Evolutionary conservation across 1,140 invertebrate genomes (phyloP), one percentile per base, ranked within the genome.

Genomic region (Dendrolimus punctatus): DNA sequence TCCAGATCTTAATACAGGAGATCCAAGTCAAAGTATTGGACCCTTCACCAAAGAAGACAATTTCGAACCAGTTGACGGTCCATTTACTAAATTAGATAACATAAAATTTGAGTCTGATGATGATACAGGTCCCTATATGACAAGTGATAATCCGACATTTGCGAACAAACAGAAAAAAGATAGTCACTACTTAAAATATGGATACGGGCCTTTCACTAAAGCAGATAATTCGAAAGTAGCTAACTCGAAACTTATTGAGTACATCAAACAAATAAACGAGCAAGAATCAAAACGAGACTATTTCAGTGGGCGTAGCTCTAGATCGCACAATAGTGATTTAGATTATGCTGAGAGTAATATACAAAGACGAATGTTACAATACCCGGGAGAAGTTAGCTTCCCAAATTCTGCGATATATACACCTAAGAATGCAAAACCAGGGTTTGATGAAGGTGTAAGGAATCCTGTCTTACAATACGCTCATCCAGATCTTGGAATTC

Each of bases 391-490:
- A 49, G 78, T 87, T 0, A 88, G 85, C 5, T 93, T 92, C 58
- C 91, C 91, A 0, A 90, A 90, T 40, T 92, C 92, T 0, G 74
- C 88, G 4, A 76, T 91, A 53, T 93, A 93, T 60, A 85, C 90
- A 0, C 83, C 88, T 4, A 87, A 82, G 55, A 88, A 89, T 40
- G 78, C 88, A 0, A 87, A 88, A 66, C 73, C 87, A 40, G 79
- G 77, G 49, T 89, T 93, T 53, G 93, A 92, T 63, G 90, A 93
- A 62, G 92, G 91, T 43, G 91, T 91, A 0, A 83, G 93, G 47
- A 91, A 92, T 10, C 93, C 93, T 0, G 92, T 94, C 4, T 80
- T 94, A 2, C 92, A 94, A 61, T 94, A 94, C 62, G 93, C 93
- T 5, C 93, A 94, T 74, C 93, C 93, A 0, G 93, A 94, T 62